These are phyloP conservation scores for Sicus ferrugineus DNA, from an alignment of 2,888 invertebrate genomes.

Conservation along the genomic window DNA sequence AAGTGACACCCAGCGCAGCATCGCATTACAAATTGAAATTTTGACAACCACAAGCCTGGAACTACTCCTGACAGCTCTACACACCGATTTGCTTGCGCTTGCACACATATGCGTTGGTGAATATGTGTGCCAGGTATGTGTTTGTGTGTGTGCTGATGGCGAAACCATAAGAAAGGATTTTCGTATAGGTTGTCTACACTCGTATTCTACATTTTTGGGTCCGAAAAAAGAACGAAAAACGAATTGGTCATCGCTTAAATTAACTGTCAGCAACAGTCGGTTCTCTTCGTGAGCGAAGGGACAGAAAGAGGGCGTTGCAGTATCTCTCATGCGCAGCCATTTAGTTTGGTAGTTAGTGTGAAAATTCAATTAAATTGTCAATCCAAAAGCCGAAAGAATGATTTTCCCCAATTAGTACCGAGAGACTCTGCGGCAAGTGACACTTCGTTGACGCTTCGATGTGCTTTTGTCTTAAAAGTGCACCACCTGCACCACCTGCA, in stretches of 20 bases:
- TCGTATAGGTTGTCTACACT: not conserved
- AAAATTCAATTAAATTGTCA: slow-evolving; percentile 11
- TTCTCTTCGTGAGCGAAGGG: not conserved
- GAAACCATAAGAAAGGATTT: not conserved
- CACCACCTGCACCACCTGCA: no score
- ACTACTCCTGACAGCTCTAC: slow-evolving; percentile 18
- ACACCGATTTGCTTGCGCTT: slow-evolving; percentile 13
- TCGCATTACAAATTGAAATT: slow-evolving; percentile 59
- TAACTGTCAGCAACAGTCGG: not conserved
- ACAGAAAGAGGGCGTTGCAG: not conserved
- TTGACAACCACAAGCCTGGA: slow-evolving; percentile 10
- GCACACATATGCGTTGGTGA: no score
- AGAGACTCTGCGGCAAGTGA: slow-evolving; percentile 11
- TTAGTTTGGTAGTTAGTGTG: no score
- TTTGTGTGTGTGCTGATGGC: no score
- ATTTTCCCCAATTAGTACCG: slow-evolving; percentile 19
- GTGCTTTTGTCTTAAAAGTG: not conserved
- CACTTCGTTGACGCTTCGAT: slow-evolving; percentile 29
- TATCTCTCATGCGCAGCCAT: no score
- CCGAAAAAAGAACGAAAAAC: not conserved
- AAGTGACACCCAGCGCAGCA: slow-evolving; percentile 53
- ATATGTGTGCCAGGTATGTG: no score
- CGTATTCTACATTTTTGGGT: slow-evolving; percentile 15
- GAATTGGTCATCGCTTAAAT: not conserved
- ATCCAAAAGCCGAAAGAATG: slow-evolving; percentile 13